Conservation (phyloP, 2,888 invertebrate species). For the Eupithecia subfuscata region DNA sequence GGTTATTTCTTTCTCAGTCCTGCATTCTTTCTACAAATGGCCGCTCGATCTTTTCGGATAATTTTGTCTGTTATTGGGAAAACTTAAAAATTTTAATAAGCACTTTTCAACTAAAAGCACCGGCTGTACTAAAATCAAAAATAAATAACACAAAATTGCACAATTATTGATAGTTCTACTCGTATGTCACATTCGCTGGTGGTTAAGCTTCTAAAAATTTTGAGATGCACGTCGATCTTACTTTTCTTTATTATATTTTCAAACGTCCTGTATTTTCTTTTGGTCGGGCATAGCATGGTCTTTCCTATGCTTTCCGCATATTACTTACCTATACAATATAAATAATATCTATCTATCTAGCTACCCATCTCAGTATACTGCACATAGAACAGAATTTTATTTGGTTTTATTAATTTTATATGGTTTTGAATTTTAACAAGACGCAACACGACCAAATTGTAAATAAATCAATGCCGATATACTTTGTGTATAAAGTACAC, state of each 20-base stretch:
- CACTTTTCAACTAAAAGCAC: slow-evolving; percentile 64
- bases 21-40: slow-evolving; percentile 46
- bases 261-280: slow-evolving; percentile 46
- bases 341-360: neutral
- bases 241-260: slow-evolving; percentile 43
- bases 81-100: slow-evolving; percentile 50
- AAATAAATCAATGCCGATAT: slow-evolving; percentile 45
- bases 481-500: slow-evolving; percentile 48
- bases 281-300: slow-evolving; percentile 54
- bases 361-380: slow-evolving; percentile 37
- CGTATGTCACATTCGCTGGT: slow-evolving; percentile 27
- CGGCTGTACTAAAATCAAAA: slow-evolving; percentile 54
- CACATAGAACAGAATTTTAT: slow-evolving; percentile 42
- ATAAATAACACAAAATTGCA: slow-evolving; percentile 53
- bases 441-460: slow-evolving; percentile 82
- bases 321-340: slow-evolving; percentile 20
- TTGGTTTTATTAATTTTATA: slow-evolving; percentile 44
- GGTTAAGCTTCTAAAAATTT: slow-evolving; percentile 28
- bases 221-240: slow-evolving; percentile 55
- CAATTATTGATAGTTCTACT: slow-evolving; percentile 45
- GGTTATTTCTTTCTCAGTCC: slow-evolving; percentile 55
- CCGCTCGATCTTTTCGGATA: slow-evolving; percentile 63
- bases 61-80: slow-evolving; percentile 56
- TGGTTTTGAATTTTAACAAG: slow-evolving; percentile 50
- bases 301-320: slow-evolving; percentile 47